These are phyloP conservation scores for Parasteatoda tepidariorum DNA, from an alignment of 1,140 invertebrate genomes.

Conservation along the genomic window DNA sequence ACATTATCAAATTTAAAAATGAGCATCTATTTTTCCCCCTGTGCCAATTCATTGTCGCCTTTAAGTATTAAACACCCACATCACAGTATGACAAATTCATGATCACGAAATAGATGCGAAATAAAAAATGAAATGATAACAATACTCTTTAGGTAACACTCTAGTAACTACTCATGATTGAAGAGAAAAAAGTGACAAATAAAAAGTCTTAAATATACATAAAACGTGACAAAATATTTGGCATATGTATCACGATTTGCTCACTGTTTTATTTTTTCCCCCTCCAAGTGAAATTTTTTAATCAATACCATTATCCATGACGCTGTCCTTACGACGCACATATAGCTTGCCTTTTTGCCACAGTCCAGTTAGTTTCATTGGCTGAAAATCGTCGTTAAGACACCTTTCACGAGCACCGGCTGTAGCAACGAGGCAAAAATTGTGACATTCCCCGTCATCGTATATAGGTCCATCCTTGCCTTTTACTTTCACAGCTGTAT, in stretches of 20 bases:
- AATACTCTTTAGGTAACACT: too few relatives aligned
- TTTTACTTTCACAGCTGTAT: slow-evolving; percentile 90
- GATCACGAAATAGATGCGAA: too few relatives aligned
- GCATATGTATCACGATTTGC: slow-evolving; percentile 43
- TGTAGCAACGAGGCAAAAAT: slow-evolving; percentile 94
- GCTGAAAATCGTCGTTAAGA: slow-evolving; percentile 91
- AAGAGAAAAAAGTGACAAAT: too few relatives aligned
- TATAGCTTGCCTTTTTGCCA: slow-evolving; percentile 94
- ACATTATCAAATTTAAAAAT: too few relatives aligned
- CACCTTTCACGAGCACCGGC: slow-evolving; percentile 92
- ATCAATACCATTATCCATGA: not conserved
- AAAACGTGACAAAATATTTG: slow-evolving; percentile 27
- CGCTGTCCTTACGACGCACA: slow-evolving; percentile 80
- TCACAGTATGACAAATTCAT: too few relatives aligned
- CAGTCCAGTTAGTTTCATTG: slow-evolving; percentile 90
- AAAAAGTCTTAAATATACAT: too few relatives aligned
- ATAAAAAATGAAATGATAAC: too few relatives aligned
- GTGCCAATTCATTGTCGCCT: too few relatives aligned
- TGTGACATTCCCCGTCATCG: slow-evolving; percentile 73
- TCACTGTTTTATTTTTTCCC: not conserved
- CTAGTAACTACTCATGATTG: too few relatives aligned
- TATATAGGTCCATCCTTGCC: slow-evolving; percentile 88
- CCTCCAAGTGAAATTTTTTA: not conserved
- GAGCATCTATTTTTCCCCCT: too few relatives aligned
- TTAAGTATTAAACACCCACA: too few relatives aligned